Evolutionary conservation across 1,140 invertebrate species (phyloP).

Genomic region (Homalodisca vitripennis): DNA sequence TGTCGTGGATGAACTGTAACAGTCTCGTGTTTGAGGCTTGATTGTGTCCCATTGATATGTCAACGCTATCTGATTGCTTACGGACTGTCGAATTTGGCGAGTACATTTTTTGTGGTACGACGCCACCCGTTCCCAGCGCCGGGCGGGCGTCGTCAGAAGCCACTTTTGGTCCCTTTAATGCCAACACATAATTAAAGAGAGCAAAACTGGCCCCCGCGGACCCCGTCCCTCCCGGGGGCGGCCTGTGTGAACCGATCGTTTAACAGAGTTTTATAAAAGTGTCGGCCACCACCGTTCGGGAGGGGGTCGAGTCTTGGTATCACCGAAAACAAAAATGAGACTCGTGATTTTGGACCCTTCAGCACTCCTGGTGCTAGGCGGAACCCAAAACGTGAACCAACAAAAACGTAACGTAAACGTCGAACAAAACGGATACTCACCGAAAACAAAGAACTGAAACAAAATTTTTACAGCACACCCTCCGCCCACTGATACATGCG

Average conservation of each 20-base stretch:
- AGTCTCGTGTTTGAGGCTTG: neutral
- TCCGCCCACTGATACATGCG: neutral
- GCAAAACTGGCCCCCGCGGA: constrained; percentile 32
- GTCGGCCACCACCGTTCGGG: neutral
- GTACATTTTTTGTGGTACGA: constrained; percentile 32
- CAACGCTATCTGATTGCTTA: neutral
- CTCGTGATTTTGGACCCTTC: neutral
- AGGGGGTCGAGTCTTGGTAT: neutral
- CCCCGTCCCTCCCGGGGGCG: constrained; percentile 9
- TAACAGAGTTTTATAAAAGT: neutral
- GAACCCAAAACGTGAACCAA: constrained; percentile 5
- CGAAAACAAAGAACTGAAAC: neutral
- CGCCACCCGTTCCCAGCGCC: constrained; percentile 33
- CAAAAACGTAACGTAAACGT: constrained; percentile 2
- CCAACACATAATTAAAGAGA: constrained; percentile 35
- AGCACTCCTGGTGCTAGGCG: neutral
- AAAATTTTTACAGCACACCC: constrained; percentile 24
- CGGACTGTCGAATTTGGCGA: neutral
- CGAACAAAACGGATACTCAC: neutral
- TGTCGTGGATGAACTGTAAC: neutral
- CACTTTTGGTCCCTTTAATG: constrained; percentile 34
- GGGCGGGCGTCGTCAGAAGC: constrained; percentile 27
- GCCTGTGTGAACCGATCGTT: neutral
- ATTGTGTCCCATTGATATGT: constrained; percentile 21
- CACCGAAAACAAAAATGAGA: neutral